Base-by-base conservation (phyloP, 2,113 vertebrate genomes). In the Mellivora capensis region DNA sequence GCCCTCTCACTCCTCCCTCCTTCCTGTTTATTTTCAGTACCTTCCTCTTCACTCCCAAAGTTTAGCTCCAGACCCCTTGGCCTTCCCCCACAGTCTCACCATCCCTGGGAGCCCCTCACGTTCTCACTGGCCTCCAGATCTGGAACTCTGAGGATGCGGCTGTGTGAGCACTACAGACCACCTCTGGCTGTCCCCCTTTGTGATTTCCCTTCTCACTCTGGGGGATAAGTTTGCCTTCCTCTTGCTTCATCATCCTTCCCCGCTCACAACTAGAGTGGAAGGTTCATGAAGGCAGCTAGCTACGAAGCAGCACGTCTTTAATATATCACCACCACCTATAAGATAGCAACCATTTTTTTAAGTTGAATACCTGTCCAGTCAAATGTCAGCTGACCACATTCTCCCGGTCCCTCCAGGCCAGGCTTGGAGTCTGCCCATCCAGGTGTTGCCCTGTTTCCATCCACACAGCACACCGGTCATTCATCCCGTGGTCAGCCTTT, bases 381-480 rank as follows among this genome's bases (percentile, higher is more conserved):
- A 49, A 83, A 82, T 15, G 44, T 82, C 31, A 82, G 47, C 64
- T 37, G 8, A 18, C 15, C 14, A 25, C 1, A 8, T 52, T 12
- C 71, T 34, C 14, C 77, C 39, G 4, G 21, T 49, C 6, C 39
- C 42, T 85, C 31, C 52, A 76, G 72, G 23, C n/a, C 37, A 39
- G 44, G 57, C 34, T 15, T 54, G 47, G 29, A 5, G 34, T 52
- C 61, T 71, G 37, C 1, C 11, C 25, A 27, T 18, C 69, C 37
- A 3, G 7, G 20, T 4, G 27, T 37, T 83, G 74, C 13, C 23
- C 34, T 39, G 2, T 37, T 21, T 5, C 1, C 2, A 27, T 1
- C 31, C n/a, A 47, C 8, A 7, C 18, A 67, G 83, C 34, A 62
- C 72, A 49, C 52, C 15, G 7, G 9, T 14, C 39, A 94, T 74